Percentiles rank a stretch among this genome's conserved stretches.
These are phyloP conservation scores for Scaptodrosophila latifasciaeformis DNA, from an alignment of 2,888 invertebrate species.

Conservation along the genomic window DNA sequence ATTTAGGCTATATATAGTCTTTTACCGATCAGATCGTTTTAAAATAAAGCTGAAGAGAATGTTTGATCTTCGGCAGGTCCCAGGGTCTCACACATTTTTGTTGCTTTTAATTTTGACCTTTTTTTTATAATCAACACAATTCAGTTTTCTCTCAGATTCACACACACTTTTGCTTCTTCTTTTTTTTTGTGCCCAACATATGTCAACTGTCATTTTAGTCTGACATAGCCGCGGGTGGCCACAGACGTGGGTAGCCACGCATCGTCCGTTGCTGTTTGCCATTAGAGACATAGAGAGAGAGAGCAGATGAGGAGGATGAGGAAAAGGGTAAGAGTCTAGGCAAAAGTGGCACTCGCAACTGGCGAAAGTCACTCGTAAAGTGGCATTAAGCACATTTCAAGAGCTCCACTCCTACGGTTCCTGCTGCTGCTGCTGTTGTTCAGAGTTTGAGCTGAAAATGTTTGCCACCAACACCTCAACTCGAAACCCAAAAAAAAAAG, in stretches of 20 bases:
- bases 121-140: no score
- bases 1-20: no score
- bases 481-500: no score
- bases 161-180: no score
- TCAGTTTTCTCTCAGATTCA: no score
- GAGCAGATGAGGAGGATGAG: no score
- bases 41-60: no score
- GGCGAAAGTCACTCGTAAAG: constrained; percentile 68
- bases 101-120: no score
- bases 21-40: no score
- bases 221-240: neutral
- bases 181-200: no score
- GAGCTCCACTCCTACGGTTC: constrained; percentile 34
- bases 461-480: constrained; percentile 46
- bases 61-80: no score
- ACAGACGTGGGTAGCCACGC: neutral
- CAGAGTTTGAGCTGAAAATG: constrained; percentile 51
- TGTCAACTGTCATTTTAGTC: constrained; percentile 68
- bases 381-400: constrained; percentile 68
- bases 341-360: constrained; percentile 63
- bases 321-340: constrained; percentile 29
- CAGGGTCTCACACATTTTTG: no score
- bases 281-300: constrained; percentile 4
- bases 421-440: neutral
- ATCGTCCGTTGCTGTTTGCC: neutral